Percentiles rank a stretch among this genome's conserved stretches.
Conservation (phyloP, 2,888 invertebrate genomes). For the Noctua pronuba region DNA sequence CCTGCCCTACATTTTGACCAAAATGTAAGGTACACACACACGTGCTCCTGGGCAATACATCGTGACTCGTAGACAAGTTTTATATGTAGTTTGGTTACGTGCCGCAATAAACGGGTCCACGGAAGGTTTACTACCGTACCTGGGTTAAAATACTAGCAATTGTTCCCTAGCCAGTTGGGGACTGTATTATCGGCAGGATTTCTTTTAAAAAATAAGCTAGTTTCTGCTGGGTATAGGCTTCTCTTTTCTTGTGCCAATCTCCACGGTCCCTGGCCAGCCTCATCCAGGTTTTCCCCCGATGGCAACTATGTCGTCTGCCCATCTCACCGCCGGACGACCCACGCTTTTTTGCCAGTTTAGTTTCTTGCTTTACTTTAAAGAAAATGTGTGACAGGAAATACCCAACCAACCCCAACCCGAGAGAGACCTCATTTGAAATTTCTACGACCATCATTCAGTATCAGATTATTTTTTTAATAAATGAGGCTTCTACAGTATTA, state of each 20-base stretch:
- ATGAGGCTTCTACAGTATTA: background rate
- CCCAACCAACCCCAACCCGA: background rate
- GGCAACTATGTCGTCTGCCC: too few relatives aligned
- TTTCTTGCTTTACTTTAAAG: background rate
- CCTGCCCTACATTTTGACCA: background rate
- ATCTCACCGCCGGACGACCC: too few relatives aligned
- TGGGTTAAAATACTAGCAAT: conserved; percentile 33
- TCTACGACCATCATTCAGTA: background rate
- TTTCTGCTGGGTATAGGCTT: too few relatives aligned
- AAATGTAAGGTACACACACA: conserved; percentile 21
- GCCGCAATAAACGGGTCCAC: conserved; percentile 39
- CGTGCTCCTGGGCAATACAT: conserved; percentile 29
- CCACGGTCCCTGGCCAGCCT: too few relatives aligned
- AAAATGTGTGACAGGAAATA: background rate
- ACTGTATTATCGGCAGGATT: conserved; percentile 4
- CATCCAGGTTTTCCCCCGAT: too few relatives aligned
- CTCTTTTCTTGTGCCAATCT: too few relatives aligned
- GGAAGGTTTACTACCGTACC: conserved; percentile 43
- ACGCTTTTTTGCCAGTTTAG: too few relatives aligned
- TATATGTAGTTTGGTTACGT: conserved; percentile 57
- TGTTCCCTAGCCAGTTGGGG: background rate
- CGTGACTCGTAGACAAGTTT: conserved; percentile 38
- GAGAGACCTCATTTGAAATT: background rate
- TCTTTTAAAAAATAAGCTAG: background rate
- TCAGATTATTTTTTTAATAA: background rate